A percentile compares a stretch with the other conserved stretches of the same genome.
phyloP scores from a whole-genome alignment of 2,113 vertebrate species.

The Micromys minutus region DNA sequence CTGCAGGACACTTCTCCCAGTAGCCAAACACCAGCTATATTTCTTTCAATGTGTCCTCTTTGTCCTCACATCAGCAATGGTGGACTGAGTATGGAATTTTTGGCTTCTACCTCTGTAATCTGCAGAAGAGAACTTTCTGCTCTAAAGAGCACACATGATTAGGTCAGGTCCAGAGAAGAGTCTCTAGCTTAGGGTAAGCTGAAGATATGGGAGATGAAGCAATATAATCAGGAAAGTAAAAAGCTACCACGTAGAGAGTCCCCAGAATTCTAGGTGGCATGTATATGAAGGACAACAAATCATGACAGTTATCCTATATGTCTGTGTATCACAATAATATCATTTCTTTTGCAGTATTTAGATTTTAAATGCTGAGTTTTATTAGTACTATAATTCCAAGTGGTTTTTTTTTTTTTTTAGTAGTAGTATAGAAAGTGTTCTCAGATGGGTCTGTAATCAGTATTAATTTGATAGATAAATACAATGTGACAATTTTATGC shows the following conservation, averaged over 20 bases:
- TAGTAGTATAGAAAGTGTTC: background rate
- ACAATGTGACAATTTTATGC: background rate
- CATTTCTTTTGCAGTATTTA: background rate
- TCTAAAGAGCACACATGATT: background rate
- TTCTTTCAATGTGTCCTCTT: no score
- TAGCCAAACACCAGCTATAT: background rate
- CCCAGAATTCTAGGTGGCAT: background rate
- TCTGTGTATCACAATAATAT: background rate
- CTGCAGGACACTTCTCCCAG: background rate
- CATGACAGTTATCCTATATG: background rate
- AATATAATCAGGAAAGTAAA: background rate
- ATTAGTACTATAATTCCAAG: background rate
- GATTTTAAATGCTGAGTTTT: background rate
- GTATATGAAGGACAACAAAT: background rate
- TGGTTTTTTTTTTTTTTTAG: background rate
- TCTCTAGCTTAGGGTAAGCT: background rate
- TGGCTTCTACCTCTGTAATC: background rate
- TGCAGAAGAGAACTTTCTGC: background rate
- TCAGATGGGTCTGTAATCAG: background rate
- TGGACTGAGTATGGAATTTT: background rate
- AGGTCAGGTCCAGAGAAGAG: background rate
- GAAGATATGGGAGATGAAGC: background rate
- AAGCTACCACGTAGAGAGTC: background rate
- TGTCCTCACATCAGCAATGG: background rate
- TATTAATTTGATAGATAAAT: background rate